Conservation (phyloP, 2,113 vertebrate genomes). For the Halcyon malimbica region DNA sequence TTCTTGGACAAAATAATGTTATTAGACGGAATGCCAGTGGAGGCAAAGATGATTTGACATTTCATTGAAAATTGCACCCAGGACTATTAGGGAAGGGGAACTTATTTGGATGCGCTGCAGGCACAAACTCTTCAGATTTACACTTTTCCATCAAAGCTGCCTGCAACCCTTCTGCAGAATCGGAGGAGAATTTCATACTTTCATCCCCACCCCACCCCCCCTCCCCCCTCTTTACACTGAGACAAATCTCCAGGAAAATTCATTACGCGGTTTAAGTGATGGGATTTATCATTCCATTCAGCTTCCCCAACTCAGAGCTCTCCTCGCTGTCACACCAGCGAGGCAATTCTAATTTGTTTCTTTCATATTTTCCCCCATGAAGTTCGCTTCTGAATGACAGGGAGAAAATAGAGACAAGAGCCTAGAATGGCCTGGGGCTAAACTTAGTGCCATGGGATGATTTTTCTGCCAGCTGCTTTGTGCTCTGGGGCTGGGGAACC, state of each 20-base stretch:
- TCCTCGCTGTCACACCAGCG: not conserved
- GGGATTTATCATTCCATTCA: slow-evolving; percentile 38
- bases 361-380: slow-evolving; percentile 30
- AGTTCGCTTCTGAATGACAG: not conserved
- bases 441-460: fast-evolving
- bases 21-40: not conserved
- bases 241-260: slow-evolving; percentile 69
- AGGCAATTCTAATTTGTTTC: slow-evolving; percentile 46
- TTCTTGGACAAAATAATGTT: slow-evolving; percentile 50
- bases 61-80: slow-evolving; percentile 27
- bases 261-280: slow-evolving; percentile 21
- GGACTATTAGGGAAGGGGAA: slow-evolving; percentile 18
- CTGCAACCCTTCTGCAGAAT: not conserved
- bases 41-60: slow-evolving; percentile 41
- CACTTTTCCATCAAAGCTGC: slow-evolving; percentile 13
- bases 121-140: not conserved
- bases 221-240: slow-evolving; percentile 19
- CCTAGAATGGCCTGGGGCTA: not conserved
- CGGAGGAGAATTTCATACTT: not conserved
- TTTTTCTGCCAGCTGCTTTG: not conserved
- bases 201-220: not conserved
- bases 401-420: slow-evolving; percentile 10
- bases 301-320: not conserved
- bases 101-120: slow-evolving; percentile 36
- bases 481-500: not conserved